phyloP scores from a whole-genome alignment of 2,113 vertebrate genomes.

The Paedocypris sp. region DNA sequence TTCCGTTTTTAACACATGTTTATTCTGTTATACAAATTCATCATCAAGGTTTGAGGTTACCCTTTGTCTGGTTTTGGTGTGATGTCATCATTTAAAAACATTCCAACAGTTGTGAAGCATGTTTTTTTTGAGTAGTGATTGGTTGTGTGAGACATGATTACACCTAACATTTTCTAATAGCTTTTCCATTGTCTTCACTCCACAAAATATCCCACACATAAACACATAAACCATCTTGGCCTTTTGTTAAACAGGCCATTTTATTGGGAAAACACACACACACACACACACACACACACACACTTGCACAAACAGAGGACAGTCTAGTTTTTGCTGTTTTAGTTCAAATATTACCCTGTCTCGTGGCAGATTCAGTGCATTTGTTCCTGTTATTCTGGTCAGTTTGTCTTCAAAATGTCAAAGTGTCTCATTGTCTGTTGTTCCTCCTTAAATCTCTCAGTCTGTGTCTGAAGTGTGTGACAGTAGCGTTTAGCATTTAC shows the following conservation, averaged over 20 bases:
- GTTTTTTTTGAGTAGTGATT: constrained; percentile 16
- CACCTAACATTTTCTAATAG: constrained; percentile 24
- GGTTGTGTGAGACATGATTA: constrained; percentile 17
- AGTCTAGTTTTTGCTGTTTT: too few species aligned
- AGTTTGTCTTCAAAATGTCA: too few species aligned
- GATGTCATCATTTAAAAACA: constrained; percentile 3
- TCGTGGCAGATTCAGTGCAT: too few species aligned
- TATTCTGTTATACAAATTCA: too few species aligned
- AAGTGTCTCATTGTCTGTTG: background rate
- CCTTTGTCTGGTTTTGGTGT: constrained; percentile 6
- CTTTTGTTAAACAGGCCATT: too few species aligned
- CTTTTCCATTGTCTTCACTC: background rate
- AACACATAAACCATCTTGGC: background rate
- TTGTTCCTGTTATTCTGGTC: too few species aligned
- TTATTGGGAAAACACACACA: too few species aligned
- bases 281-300: too few species aligned
- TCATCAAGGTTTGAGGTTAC: background rate
- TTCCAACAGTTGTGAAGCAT: constrained; percentile 29
- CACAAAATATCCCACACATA: background rate
- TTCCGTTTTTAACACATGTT: too few species aligned
- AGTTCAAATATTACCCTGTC: too few species aligned
- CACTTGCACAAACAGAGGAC: too few species aligned
- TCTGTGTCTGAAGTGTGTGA: background rate
- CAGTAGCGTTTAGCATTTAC: too few species aligned
- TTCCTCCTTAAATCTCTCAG: background rate